These are phyloP conservation scores for Drosophila baimaii DNA, from an alignment of 1,140 invertebrate genomes.

Conservation along the genomic window DNA sequence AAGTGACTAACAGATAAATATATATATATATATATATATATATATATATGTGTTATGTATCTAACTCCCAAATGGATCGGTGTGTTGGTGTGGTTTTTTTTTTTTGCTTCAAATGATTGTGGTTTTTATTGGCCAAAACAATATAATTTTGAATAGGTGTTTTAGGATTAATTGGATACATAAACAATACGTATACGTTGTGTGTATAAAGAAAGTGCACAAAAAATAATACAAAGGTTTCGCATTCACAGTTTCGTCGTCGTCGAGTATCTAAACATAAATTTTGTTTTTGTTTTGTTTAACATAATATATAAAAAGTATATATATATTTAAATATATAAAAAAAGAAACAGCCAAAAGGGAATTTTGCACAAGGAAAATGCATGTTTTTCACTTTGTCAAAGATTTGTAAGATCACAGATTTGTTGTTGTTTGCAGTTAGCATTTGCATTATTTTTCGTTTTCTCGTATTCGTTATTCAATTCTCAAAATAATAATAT, in stretches of 20 bases:
- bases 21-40: no score
- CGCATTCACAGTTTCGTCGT: conserved; percentile 67
- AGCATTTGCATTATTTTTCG: conserved; percentile 82
- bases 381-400: conserved; percentile 61
- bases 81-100: conserved; percentile 9
- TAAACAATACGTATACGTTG: conserved; percentile 55
- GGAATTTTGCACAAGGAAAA: conserved; percentile 79
- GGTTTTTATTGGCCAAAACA: conserved; percentile 48
- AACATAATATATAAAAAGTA: conserved; percentile 42
- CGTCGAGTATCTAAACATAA: conserved; percentile 69
- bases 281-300: conserved; percentile 61
- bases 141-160: conserved; percentile 70
- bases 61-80: conserved; percentile 4
- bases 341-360: conserved; percentile 78
- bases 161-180: conserved; percentile 46
- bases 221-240: conserved; percentile 81
- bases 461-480: conserved; percentile 30
- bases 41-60: conserved; percentile 24
- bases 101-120: conserved; percentile 40
- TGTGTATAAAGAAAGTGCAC: conserved; percentile 51
- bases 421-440: conserved; percentile 71
- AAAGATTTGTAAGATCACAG: conserved; percentile 81
- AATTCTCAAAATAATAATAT: conserved; percentile 26
- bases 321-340: conserved; percentile 50
- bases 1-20: no score